phyloP scores from a whole-genome alignment of 1,140 invertebrate species.

The Plectrocnemia conspersa region DNA sequence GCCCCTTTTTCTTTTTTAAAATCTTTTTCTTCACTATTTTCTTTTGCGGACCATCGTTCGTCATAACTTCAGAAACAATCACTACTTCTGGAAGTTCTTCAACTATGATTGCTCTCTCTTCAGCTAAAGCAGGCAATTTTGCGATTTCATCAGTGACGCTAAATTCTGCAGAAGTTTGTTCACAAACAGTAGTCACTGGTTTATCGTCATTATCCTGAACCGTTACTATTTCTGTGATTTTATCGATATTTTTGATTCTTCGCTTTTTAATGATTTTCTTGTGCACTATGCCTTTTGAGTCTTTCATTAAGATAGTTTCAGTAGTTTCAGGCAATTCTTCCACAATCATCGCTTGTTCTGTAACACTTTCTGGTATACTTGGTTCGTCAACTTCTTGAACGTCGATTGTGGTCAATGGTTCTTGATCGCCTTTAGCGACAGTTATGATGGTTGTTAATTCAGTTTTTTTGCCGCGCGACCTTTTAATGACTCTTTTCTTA shows the following conservation, averaged over 20 bases:
- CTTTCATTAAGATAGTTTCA: conserved; percentile 6
- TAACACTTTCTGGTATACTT: conserved; percentile 25
- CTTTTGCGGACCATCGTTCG: conserved; percentile 40
- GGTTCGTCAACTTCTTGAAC: conserved; percentile 16
- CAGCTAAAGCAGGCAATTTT: conserved; percentile 35
- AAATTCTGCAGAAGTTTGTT: conserved; percentile 31
- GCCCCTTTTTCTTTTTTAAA: conserved; percentile 39
- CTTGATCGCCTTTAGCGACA: conserved; percentile 33
- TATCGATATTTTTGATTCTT: conserved; percentile 39
- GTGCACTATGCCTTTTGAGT: conserved; percentile 34
- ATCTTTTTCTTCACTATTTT: conserved; percentile 40
- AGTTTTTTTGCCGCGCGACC: conserved; percentile 37
- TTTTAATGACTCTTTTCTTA: conserved; percentile 39
- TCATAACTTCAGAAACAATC: conserved; percentile 41
- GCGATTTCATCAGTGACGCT: conserved; percentile 41
- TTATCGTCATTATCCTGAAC: conserved; percentile 4
- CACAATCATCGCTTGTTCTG: conserved; percentile 15
- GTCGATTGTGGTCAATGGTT: conserved; percentile 24
- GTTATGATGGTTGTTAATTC: conserved; percentile 42
- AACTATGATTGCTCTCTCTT: conserved; percentile 37
- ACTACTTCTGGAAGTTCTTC: conserved; percentile 37
- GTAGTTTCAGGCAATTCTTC: conserved; percentile 27
- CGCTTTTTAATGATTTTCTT: conserved; percentile 37
- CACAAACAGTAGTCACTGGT: conserved; percentile 19
- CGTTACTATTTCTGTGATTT: conserved; percentile 41